Percentiles rank a stretch among this genome's conserved stretches.
phyloP scores from a whole-genome alignment of 2,888 invertebrate genomes.

The Lobophora halterata region DNA sequence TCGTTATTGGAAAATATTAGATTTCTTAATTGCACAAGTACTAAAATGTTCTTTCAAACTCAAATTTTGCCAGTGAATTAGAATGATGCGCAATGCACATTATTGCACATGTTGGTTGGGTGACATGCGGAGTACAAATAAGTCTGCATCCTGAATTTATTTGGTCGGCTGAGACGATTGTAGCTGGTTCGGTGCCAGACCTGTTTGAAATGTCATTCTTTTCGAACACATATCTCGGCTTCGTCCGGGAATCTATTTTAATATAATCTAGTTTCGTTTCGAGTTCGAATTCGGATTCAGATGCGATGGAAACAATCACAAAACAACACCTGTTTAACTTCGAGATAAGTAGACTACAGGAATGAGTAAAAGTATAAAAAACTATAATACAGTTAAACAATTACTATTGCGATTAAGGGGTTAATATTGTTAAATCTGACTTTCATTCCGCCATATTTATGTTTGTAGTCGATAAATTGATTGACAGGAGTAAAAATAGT shows the following conservation, averaged over 20 bases:
- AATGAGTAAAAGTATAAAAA: slow-evolving; percentile 33
- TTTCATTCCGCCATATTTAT: too few species aligned
- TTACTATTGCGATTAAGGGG: slow-evolving; percentile 18
- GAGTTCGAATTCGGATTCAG: slow-evolving; percentile 56
- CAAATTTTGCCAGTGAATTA: slow-evolving; percentile 25
- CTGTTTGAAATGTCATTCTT: slow-evolving; percentile 76
- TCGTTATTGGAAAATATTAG: too few species aligned
- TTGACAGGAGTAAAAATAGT: too few species aligned
- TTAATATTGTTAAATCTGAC: neutral
- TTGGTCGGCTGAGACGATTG: slow-evolving; percentile 40
- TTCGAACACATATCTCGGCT: slow-evolving; percentile 75
- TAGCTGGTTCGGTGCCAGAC: slow-evolving; percentile 56
- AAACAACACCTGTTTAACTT: slow-evolving; percentile 49
- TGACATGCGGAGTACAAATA: slow-evolving; percentile 48
- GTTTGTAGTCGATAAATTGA: too few species aligned
- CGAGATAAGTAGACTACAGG: slow-evolving; percentile 43
- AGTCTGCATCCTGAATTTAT: slow-evolving; percentile 52
- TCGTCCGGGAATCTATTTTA: slow-evolving; percentile 76
- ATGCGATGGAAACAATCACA: slow-evolving; percentile 51
- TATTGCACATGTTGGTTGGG: too few species aligned
- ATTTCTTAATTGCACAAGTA: too few species aligned
- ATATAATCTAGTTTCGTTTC: slow-evolving; percentile 77
- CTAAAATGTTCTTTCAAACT: too few species aligned
- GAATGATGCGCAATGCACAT: too few species aligned
- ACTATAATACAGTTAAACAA: slow-evolving; percentile 16